Conservation (phyloP, 1,140 invertebrate species). For the Dermatophagoides farinae region DNA sequence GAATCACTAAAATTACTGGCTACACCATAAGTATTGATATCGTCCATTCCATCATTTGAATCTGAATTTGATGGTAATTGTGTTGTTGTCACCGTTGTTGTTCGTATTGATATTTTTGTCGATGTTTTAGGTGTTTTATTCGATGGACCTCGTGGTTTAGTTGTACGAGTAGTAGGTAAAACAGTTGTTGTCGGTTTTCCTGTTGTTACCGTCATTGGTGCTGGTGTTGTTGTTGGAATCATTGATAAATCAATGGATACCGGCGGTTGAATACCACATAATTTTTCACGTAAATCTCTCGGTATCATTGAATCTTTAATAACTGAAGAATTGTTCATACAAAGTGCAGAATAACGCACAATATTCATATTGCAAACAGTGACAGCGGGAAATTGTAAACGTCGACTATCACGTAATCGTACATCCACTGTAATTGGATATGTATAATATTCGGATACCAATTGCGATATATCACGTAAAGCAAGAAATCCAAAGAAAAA, state of each 20-base stretch:
- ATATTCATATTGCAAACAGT: constrained; percentile 29
- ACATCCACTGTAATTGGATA: constrained; percentile 19
- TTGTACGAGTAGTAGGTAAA: neutral
- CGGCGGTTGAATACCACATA: constrained; percentile 13
- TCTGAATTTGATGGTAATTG: neutral
- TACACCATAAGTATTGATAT: neutral
- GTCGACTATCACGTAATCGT: constrained; percentile 15
- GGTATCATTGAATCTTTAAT: constrained; percentile 15
- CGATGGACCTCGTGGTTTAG: neutral
- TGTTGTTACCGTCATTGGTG: neutral
- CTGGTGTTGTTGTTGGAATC: neutral
- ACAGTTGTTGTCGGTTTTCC: neutral
- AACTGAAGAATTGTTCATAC: constrained; percentile 9
- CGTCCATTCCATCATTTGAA: neutral
- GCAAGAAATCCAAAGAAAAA: constrained; percentile 14
- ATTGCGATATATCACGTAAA: constrained; percentile 13
- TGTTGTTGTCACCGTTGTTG: neutral
- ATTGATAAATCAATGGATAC: neutral
- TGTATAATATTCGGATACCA: constrained; percentile 17
- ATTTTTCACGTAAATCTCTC: constrained; percentile 14
- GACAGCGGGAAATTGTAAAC: constrained; percentile 25
- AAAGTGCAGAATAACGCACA: constrained; percentile 17
- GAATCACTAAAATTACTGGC: neutral
- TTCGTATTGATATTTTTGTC: neutral
- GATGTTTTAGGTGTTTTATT: neutral